Percentiles rank a stretch among this genome's conserved stretches.
Evolutionary conservation across 2,113 vertebrate genomes (phyloP).

Genomic region (Orcinus orca): DNA sequence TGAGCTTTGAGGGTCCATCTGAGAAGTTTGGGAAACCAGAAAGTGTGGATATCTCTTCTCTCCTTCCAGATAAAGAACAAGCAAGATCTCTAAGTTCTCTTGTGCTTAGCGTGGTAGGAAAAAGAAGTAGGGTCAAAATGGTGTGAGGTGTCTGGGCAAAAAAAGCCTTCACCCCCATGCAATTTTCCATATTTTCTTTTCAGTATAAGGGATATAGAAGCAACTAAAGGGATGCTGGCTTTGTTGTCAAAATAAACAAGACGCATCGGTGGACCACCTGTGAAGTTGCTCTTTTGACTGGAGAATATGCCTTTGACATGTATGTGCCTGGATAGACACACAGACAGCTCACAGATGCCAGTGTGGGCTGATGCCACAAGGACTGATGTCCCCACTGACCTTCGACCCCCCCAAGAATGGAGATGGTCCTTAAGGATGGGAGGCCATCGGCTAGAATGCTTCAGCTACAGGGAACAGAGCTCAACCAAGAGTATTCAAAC

Average conservation of each 20-base stretch:
- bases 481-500: fast-evolving
- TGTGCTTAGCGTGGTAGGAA: not conserved
- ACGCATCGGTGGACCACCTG: fast-evolving
- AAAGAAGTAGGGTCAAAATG: fast-evolving
- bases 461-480: fast-evolving
- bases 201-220: not conserved
- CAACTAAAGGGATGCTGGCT: not conserved
- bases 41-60: not conserved
- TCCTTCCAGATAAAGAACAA: too few species aligned
- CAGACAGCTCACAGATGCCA: not conserved
- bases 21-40: not conserved
- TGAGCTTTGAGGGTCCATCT: too few species aligned
- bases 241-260: not conserved
- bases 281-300: not conserved
- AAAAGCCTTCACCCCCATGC: fast-evolving
- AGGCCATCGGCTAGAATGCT: fast-evolving
- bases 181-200: fast-evolving
- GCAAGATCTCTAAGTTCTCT: too few species aligned
- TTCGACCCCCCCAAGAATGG: not conserved
- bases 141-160: not conserved
- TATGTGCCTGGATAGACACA: too few species aligned
- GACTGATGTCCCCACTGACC: not conserved
- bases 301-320: not conserved
- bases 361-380: not conserved
- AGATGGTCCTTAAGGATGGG: too few species aligned